Conservation (phyloP, 2,888 invertebrate species). For the Crepidodera aurea region DNA sequence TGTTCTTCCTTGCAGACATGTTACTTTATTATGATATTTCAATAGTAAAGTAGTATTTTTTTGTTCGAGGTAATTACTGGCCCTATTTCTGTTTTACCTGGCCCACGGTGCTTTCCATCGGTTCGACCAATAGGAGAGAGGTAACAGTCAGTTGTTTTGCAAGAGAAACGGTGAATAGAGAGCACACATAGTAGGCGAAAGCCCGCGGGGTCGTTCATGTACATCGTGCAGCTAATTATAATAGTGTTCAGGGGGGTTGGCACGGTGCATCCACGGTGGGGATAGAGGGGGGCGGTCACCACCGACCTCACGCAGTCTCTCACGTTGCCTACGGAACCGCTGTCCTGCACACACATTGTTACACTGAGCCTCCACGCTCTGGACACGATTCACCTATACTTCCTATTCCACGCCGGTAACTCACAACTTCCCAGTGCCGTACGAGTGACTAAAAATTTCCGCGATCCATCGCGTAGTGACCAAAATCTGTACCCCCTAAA, state of each 20-base stretch:
- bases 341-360: constrained; percentile 58
- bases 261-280: constrained; percentile 59
- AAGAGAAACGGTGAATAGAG: constrained; percentile 37
- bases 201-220: constrained; percentile 43
- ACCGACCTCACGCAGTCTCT: constrained; percentile 62
- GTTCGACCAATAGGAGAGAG: constrained; percentile 33
- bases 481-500: background rate
- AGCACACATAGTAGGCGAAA: constrained; percentile 30
- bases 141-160: constrained; percentile 33
- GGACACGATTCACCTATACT: constrained; percentile 17
- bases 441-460: constrained; percentile 23
- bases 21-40: too few relatives aligned
- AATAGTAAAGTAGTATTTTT: too few relatives aligned
- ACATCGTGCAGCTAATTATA: constrained; percentile 54
- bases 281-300: constrained; percentile 59
- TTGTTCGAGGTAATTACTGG: too few relatives aligned
- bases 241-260: constrained; percentile 59
- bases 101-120: constrained; percentile 11
- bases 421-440: constrained; percentile 29
- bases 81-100: too few relatives aligned
- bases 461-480: background rate
- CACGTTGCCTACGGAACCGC: constrained; percentile 62
- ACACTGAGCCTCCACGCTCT: constrained; percentile 52
- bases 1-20: too few relatives aligned
- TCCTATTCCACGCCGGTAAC: constrained; percentile 23